phyloP scores from a whole-genome alignment of 2,888 invertebrate species.

The Philhelius pedissequus region DNA sequence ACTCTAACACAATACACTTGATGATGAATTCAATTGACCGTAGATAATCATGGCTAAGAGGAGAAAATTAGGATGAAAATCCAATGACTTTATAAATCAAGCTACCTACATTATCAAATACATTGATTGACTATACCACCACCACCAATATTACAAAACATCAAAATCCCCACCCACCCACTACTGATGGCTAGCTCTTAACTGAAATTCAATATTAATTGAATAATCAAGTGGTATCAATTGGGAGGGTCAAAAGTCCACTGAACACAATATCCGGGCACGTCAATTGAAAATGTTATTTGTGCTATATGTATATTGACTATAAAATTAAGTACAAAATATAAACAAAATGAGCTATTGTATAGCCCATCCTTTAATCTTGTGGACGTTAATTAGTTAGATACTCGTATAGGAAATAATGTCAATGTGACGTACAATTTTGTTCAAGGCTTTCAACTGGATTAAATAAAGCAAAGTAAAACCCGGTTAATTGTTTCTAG shows the following conservation, averaged over 20 bases:
- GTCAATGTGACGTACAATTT: neutral
- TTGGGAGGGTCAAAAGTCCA: neutral
- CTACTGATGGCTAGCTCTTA: neutral
- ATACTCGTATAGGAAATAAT: neutral
- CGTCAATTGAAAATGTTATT: conserved; percentile 34
- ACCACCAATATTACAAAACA: neutral
- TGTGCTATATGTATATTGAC: neutral
- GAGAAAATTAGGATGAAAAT: conserved; percentile 14
- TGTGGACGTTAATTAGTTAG: neutral
- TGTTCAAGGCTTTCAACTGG: neutral
- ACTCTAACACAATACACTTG: neutral
- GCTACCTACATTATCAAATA: neutral
- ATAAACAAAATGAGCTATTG: neutral
- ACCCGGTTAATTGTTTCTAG: neutral
- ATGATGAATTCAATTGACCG: conserved; percentile 31
- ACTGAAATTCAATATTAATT: conserved; percentile 54
- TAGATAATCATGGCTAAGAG: conserved; percentile 2
- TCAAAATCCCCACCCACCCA: neutral
- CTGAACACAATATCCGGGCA: conserved; percentile 9
- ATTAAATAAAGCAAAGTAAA: neutral
- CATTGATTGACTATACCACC: neutral
- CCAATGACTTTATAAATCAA: neutral
- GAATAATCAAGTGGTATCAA: conserved; percentile 48
- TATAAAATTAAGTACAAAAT: neutral
- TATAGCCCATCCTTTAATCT: neutral